Percentiles rank a stretch among this genome's conserved stretches.
phyloP scores from a whole-genome alignment of 2,113 vertebrate species.

The Rattus norvegicus region GRCr8 NC_086021.1:185598501-185599000 shows the following conservation, averaged over 20 bases:
- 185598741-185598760: rapidly evolving
- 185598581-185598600: too few species aligned
- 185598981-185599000: not conserved
- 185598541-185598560: not conserved
- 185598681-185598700: too few species aligned
- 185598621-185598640: rapidly evolving
- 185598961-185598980: not conserved
- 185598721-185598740: rapidly evolving
- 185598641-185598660: not conserved
- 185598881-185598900: not conserved
- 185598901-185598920: rapidly evolving
- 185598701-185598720: not conserved
- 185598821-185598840: rapidly evolving
- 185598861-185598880: rapidly evolving
- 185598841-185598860: not conserved
- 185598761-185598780: not conserved
- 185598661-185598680: rapidly evolving
- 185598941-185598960: rapidly evolving
- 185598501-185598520: not conserved
- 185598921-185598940: not conserved
- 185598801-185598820: too few species aligned
- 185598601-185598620: too few species aligned
- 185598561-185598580: rapidly evolving
- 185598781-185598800: rapidly evolving
- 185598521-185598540: rapidly evolving